Percentiles rank a stretch among this genome's conserved stretches.
Evolutionary conservation across 1,140 invertebrate species (phyloP).

Genomic region (Drosophila ercepeae): DNA sequence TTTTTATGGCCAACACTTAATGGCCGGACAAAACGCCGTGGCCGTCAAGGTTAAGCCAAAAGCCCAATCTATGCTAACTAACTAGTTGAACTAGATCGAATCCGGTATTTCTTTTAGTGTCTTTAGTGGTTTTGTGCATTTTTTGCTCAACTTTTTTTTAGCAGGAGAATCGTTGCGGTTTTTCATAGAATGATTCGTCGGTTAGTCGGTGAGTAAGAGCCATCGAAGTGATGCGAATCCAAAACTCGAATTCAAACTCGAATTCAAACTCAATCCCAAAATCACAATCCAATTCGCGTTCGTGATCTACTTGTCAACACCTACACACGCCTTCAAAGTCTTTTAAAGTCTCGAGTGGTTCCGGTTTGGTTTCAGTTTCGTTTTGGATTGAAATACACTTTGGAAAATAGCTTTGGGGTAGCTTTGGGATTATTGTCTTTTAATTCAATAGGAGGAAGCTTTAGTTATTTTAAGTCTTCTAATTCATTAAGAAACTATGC

Average conservation of each 20-base stretch:
- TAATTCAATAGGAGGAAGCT: no score
- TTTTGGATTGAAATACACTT: slow-evolving; percentile 10
- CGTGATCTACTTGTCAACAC: slow-evolving; percentile 79
- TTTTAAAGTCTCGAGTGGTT: slow-evolving; percentile 25
- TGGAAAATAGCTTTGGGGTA: slow-evolving; percentile 8
- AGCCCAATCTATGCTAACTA: slow-evolving; percentile 65
- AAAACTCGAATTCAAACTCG: neutral
- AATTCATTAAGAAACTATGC: no score
- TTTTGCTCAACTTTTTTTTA: neutral
- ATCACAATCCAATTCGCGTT: slow-evolving; percentile 17
- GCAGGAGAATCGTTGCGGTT: neutral
- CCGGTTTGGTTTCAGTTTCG: slow-evolving; percentile 38
- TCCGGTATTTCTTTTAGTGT: slow-evolving; percentile 13
- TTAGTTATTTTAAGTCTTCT: no score
- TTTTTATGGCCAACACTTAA: slow-evolving; percentile 63
- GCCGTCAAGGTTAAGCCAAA: slow-evolving; percentile 55
- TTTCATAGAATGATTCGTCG: slow-evolving; percentile 20
- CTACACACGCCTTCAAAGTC: slow-evolving; percentile 55
- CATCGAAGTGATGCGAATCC: neutral
- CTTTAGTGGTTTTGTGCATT: neutral
- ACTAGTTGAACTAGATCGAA: slow-evolving; percentile 75
- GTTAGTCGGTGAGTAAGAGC: slow-evolving; percentile 44
- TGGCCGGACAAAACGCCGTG: slow-evolving; percentile 13
- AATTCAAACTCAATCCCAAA: neutral
- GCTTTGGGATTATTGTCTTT: no score